Base-by-base conservation (phyloP, 2,888 invertebrate genomes). In the Lasioglossum oenotherae region DNA sequence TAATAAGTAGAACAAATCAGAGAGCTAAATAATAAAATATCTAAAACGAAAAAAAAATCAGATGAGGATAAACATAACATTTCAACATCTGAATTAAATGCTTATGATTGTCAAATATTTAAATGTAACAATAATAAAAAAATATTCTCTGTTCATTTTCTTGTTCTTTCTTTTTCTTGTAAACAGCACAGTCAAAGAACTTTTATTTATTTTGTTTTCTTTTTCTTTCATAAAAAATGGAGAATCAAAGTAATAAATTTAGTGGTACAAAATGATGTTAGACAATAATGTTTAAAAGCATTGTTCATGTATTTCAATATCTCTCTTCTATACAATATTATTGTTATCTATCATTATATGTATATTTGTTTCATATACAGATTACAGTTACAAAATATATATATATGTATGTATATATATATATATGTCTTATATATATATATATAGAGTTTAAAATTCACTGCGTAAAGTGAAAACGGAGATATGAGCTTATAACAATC, bases 221-320 rank as follows among this genome's bases (percentile, higher is more conserved):
- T 44, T 44, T 14, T 41, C 8, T 80, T 84, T 87, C 79, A 85
- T 72, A 86, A 90, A 91, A 88, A 90, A 84, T 86, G 90, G 87
- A 87, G 90, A 91, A 88, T 88, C 88, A 89, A 92, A 91, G 91
- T 90, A 90, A 93, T 92, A 92, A 92, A 93, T 92, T 92, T 94
- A 93, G 93, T 94, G 94, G 94, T 94, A 94, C 93, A 93, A 94
- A 94, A 94, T 94, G 94, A 94, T 93, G 93, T 94, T 94, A 95
- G 95, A 95, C 95, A 93, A 93, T 93, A 92, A 94, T 94, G 93
- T 95, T 95, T 94, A 95, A 95, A 95, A 95, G 94, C 95, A 95
- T 94, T 93, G 94, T 94, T 95, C 94, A 94, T 95, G 94, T 95
- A 95, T 95, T 95, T 95, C 94, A 95, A 95, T 95, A 95, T 95